Conservation (phyloP, 2,888 invertebrate species). For the Tolmerus cingulatus region DNA sequence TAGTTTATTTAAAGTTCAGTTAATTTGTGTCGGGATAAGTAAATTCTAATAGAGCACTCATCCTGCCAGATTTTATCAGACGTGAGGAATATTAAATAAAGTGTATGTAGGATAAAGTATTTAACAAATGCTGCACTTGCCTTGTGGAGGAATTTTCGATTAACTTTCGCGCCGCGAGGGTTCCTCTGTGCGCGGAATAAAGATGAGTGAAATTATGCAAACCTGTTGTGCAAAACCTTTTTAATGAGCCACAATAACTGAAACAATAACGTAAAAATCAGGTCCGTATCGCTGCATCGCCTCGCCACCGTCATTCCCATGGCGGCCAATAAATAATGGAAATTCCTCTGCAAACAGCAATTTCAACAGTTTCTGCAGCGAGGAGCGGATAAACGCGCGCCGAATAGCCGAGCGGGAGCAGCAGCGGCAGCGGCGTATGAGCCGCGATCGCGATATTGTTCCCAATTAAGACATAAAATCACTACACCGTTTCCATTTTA, state of each 20-base stretch:
- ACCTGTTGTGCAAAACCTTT: neutral
- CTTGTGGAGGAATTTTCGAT: neutral
- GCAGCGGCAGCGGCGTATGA: slow-evolving; percentile 33
- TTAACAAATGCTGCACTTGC: neutral
- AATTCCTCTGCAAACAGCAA: slow-evolving; percentile 27
- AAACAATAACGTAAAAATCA: neutral
- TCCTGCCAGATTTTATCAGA: too few relatives aligned
- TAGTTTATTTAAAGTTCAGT: too few relatives aligned
- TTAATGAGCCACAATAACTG: neutral
- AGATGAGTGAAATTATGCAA: neutral
- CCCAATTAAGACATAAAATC: slow-evolving; percentile 45
- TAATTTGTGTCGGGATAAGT: too few relatives aligned
- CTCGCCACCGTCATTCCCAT: neutral
- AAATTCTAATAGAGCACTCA: too few relatives aligned
- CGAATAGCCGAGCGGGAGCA: neutral
- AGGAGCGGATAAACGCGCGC: neutral
- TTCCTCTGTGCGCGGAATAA: neutral
- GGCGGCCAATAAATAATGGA: slow-evolving; percentile 10
- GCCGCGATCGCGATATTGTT: slow-evolving; percentile 40
- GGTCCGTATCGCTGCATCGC: neutral
- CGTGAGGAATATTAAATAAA: too few relatives aligned
- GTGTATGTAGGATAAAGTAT: too few relatives aligned
- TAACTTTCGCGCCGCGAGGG: neutral
- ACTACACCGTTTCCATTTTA: slow-evolving; percentile 44
- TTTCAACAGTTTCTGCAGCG: neutral